Conservation (phyloP, 2,888 invertebrate genomes). For the Hirtodrosophila histrioides region DNA sequence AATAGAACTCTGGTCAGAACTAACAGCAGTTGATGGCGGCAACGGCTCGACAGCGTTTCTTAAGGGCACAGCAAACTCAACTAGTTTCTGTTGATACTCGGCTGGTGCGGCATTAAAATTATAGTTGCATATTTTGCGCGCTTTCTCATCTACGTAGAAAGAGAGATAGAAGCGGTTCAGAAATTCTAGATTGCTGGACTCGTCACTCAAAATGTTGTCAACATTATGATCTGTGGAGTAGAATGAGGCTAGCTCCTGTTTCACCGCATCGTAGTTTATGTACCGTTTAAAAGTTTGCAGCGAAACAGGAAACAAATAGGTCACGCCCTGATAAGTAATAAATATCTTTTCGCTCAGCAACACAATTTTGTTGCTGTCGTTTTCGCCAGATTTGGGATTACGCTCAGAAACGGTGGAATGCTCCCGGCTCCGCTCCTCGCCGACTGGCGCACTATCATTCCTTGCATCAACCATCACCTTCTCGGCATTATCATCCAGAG, state of each 20-base stretch:
- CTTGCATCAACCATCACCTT: background rate
- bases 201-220: background rate
- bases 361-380: background rate
- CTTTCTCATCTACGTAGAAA: slow-evolving; percentile 27
- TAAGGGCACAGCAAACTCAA: slow-evolving; percentile 25
- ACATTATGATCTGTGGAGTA: background rate
- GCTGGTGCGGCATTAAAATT: slow-evolving; percentile 42
- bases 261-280: slow-evolving; percentile 33
- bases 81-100: slow-evolving; percentile 19
- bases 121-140: slow-evolving; percentile 19
- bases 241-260: slow-evolving; percentile 4
- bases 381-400: no score
- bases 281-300: slow-evolving; percentile 30
- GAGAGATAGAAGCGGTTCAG: slow-evolving; percentile 29
- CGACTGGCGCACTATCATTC: background rate
- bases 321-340: slow-evolving; percentile 3
- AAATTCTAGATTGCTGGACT: background rate
- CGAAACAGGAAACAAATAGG: slow-evolving; percentile 50
- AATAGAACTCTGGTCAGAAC: no score
- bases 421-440: background rate
- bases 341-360: slow-evolving; percentile 21
- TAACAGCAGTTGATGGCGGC: no score
- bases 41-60: no score
- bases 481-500: slow-evolving; percentile 26
- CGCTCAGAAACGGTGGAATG: no score